phyloP scores from a whole-genome alignment of 1,140 invertebrate species.

The Eriosoma lanigerum region DNA sequence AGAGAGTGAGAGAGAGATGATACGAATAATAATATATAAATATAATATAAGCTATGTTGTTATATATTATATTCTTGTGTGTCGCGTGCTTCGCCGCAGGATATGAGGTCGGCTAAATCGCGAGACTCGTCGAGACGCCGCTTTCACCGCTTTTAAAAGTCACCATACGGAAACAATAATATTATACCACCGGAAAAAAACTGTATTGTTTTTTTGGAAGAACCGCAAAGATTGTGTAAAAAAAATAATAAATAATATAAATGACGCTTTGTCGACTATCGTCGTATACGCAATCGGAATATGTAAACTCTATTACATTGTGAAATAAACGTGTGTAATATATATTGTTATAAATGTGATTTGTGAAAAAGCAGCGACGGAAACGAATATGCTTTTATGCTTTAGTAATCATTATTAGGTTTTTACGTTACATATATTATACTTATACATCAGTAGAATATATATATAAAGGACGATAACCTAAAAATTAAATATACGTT shows the following conservation, averaged over 20 bases:
- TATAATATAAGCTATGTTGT: neutral
- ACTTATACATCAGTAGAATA: too few species aligned
- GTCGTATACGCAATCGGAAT: neutral
- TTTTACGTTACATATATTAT: neutral
- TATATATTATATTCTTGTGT: neutral
- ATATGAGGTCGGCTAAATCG: slow-evolving; percentile 32
- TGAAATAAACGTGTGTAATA: neutral
- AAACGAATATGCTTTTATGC: neutral
- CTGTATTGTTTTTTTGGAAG: slow-evolving; percentile 28
- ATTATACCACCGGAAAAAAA: neutral
- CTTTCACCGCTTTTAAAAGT: slow-evolving; percentile 46
- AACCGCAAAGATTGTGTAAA: slow-evolving; percentile 38
- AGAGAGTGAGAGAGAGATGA: too few species aligned
- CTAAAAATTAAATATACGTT: neutral
- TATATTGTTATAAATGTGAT: neutral
- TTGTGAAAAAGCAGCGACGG: slow-evolving; percentile 1
- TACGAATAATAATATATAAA: too few species aligned
- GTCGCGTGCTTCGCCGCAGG: slow-evolving; percentile 31
- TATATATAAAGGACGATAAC: too few species aligned
- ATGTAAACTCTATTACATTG: slow-evolving; percentile 7
- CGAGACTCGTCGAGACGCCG: neutral
- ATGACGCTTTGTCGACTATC: too few species aligned
- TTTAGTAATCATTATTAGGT: slow-evolving; percentile 12
- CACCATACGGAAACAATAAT: slow-evolving; percentile 13
- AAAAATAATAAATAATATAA: neutral